A percentile compares a stretch with the other conserved stretches of the same genome.
These are phyloP conservation scores for Eupsittula cactorum DNA, from an alignment of 2,113 vertebrate genomes.

Conservation along the genomic window DNA sequence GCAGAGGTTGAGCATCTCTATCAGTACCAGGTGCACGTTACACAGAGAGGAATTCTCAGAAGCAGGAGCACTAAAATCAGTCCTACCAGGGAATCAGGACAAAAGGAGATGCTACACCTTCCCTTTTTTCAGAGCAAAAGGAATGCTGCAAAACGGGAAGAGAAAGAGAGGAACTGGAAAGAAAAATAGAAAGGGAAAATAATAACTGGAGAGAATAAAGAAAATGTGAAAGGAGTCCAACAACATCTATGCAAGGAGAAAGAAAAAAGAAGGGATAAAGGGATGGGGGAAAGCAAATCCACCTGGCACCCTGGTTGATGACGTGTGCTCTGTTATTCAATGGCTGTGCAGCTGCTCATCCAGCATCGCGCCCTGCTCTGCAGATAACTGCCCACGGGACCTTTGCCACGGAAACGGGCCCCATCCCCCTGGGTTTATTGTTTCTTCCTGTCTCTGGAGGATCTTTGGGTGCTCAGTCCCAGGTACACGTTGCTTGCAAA, in stretches of 20 bases:
- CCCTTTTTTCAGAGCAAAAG: not conserved
- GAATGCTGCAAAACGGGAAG: not conserved
- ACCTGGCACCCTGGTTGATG: accelerated
- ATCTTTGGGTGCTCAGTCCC: not conserved
- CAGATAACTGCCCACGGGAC: not conserved
- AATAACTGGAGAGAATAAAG: not conserved
- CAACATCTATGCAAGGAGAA: not conserved
- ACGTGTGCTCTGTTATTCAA: not conserved
- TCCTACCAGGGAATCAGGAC: not conserved
- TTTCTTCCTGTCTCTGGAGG: not conserved
- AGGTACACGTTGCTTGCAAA: accelerated
- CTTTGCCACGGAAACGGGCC: not conserved
- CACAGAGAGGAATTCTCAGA: not conserved
- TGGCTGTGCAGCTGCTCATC: not conserved
- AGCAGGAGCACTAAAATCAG: not conserved
- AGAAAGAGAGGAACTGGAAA: not conserved
- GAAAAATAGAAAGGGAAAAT: not conserved
- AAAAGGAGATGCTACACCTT: not conserved
- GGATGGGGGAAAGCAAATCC: not conserved
- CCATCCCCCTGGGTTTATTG: not conserved
- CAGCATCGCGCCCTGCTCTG: not conserved
- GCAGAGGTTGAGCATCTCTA: not conserved
- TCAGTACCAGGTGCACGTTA: not conserved
- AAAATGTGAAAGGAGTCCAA: not conserved
- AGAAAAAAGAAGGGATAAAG: not conserved